Evolutionary conservation across 2,888 invertebrate genomes (phyloP).

Genomic region (Anagyrus pseudococci): DNA sequence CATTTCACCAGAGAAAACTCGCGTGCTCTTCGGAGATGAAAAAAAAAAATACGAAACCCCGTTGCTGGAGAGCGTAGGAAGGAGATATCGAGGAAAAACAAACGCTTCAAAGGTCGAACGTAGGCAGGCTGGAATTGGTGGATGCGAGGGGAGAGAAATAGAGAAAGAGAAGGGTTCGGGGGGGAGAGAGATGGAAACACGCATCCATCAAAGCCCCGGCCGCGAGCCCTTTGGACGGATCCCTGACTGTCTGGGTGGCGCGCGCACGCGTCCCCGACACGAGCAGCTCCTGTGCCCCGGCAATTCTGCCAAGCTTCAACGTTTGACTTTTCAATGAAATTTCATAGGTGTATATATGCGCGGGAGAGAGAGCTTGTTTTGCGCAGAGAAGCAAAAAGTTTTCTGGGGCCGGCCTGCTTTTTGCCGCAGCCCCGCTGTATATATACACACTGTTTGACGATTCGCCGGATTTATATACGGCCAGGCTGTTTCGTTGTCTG

Average conservation of each 20-base stretch:
- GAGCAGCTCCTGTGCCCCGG: background rate
- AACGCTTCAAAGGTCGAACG: slow-evolving; percentile 27
- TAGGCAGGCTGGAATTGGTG: background rate
- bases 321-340: slow-evolving; percentile 30
- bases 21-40: slow-evolving; percentile 10
- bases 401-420: no score
- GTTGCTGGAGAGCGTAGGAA: background rate
- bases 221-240: slow-evolving; percentile 23
- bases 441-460: background rate
- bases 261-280: background rate
- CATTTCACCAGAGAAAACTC: background rate
- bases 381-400: no score
- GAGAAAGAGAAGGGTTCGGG: no score
- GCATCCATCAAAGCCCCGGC: background rate
- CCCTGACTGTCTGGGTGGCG: no score
- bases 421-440: background rate
- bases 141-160: no score
- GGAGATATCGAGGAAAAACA: slow-evolving; percentile 29
- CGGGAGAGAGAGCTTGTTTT: no score
- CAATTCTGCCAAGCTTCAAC: slow-evolving; percentile 16
- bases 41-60: slow-evolving; percentile 4
- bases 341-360: background rate
- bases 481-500: background rate
- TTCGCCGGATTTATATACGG: background rate
- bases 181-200: background rate